A percentile compares a stretch with the other conserved stretches of the same genome.
Conservation (phyloP, 2,797 vertebrate species). For the Anabacerthia variegaticeps region DNA sequence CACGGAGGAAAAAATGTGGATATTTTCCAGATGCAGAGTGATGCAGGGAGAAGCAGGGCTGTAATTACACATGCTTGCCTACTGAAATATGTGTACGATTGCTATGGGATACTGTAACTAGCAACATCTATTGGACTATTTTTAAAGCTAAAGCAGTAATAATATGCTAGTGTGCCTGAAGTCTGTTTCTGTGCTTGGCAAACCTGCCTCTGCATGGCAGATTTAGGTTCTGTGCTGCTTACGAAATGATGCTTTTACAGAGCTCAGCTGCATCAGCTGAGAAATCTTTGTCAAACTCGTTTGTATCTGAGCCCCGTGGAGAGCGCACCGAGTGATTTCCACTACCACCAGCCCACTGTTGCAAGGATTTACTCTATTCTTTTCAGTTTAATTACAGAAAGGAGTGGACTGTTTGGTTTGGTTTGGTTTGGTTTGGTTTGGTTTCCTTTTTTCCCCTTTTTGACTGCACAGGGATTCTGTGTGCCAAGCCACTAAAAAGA, state of each 20-base stretch:
- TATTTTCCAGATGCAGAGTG: not conserved
- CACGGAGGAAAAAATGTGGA: not conserved
- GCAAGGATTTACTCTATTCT: not conserved
- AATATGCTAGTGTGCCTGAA: not conserved
- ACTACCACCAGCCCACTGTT: not conserved
- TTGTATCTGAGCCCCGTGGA: not conserved
- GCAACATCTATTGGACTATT: not conserved
- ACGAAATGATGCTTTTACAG: not conserved
- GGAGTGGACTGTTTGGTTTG: not conserved
- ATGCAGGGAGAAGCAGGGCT: not conserved
- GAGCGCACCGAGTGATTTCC: not conserved
- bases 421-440: not conserved
- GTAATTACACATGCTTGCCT: not conserved
- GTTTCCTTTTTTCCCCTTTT: not conserved
- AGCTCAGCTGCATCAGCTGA: not conserved
- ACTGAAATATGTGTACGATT: not conserved
- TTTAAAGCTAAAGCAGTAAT: not conserved
- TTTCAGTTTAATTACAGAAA: not conserved
- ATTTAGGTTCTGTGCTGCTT: not conserved
- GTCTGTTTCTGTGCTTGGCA: not conserved
- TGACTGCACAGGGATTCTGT: not conserved
- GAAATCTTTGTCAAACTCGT: not conserved
- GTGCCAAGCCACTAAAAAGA: not conserved
- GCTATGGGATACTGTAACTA: conserved; percentile 8
- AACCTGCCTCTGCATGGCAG: not conserved